Percentiles rank a stretch among this genome's conserved stretches.
Evolutionary conservation across 2,797 vertebrate species (phyloP).

Genomic region (Tauraco hartlaubi): DNA sequence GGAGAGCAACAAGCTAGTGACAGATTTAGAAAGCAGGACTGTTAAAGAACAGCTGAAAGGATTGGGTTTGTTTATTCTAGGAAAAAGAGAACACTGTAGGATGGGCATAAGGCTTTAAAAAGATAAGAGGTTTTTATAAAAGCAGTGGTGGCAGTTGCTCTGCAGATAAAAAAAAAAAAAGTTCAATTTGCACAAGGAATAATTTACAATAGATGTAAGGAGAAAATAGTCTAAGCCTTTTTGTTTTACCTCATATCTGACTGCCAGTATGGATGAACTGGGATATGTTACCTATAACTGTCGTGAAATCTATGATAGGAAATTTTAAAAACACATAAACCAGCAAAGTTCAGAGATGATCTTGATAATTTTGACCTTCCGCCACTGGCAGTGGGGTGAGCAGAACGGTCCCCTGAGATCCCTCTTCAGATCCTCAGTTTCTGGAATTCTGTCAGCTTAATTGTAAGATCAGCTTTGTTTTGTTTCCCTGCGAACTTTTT

Average conservation of each 20-base stretch:
- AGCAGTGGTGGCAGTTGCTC: not conserved
- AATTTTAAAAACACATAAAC: not conserved
- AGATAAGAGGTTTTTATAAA: not conserved
- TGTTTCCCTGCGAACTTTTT: not conserved
- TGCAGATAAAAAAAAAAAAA: not conserved
- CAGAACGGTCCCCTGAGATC: not conserved
- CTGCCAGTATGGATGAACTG: not conserved
- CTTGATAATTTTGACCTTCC: not conserved
- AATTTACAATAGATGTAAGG: not conserved
- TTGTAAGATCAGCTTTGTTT: not conserved
- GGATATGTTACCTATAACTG: not conserved
- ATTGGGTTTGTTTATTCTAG: constrained; percentile 25
- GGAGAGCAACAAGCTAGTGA: not conserved
- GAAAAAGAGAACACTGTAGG: not conserved
- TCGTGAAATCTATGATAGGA: not conserved
- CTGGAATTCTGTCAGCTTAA: not conserved
- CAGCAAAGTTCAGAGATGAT: not conserved
- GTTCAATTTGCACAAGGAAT: not conserved
- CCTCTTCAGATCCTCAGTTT: not conserved
- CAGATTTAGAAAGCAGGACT: constrained; percentile 1
- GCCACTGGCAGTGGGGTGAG: not conserved
- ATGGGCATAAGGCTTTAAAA: constrained; percentile 1
- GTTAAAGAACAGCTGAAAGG: constrained; percentile 28
- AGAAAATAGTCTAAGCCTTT: not conserved
- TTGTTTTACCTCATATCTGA: not conserved